A percentile compares a stretch with the other conserved stretches of the same genome.
phyloP scores from a whole-genome alignment of 2,113 vertebrate species.

The Microcebus griseorufus region DNA sequence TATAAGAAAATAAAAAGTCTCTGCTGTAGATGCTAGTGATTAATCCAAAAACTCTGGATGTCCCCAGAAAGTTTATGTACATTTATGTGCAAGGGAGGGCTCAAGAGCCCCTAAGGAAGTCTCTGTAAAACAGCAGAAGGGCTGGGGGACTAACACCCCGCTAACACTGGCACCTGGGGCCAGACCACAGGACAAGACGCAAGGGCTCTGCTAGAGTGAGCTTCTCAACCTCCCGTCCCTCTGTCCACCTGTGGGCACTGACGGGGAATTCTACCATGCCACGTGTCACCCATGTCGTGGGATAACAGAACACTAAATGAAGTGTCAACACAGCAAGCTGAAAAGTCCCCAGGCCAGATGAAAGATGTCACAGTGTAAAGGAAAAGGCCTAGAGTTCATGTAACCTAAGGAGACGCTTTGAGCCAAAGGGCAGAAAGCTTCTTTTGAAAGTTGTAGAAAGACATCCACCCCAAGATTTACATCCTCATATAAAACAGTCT shows the following conservation, averaged over 20 bases:
- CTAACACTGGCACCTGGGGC: background rate
- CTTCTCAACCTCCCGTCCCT: background rate
- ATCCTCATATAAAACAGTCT: background rate
- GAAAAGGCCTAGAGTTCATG: background rate
- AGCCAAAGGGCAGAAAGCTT: background rate
- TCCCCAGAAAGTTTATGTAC: background rate
- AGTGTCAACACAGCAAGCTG: background rate
- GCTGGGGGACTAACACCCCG: background rate
- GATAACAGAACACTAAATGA: background rate
- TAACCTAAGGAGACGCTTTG: background rate
- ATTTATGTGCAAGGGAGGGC: background rate
- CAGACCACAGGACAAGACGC: rapidly evolving
- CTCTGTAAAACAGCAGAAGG: background rate
- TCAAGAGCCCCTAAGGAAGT: rapidly evolving
- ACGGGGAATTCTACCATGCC: background rate
- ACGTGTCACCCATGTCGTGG: background rate
- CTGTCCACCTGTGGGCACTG: background rate
- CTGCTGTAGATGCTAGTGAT: background rate
- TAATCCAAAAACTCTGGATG: background rate
- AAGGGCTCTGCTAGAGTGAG: background rate
- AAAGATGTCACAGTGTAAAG: background rate
- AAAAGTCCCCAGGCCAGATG: background rate
- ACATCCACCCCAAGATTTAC: background rate
- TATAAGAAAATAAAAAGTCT: background rate
- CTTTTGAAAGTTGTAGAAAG: background rate